Evolutionary conservation across 2,797 vertebrate genomes (phyloP).

Genomic region (Bradypus variegatus): DNA sequence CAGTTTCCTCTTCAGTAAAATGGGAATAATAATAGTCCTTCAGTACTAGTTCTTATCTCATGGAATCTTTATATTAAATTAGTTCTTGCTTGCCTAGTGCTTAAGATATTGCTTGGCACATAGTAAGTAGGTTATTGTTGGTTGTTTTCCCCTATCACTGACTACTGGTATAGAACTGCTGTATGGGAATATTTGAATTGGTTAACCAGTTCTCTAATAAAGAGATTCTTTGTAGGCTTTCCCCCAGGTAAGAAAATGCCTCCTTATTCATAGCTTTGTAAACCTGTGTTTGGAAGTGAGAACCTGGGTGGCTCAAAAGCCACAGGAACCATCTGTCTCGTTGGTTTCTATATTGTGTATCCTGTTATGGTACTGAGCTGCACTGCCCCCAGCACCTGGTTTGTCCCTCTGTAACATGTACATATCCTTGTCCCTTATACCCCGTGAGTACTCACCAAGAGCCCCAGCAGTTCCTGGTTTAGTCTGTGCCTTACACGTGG

Average conservation of each 20-base stretch:
- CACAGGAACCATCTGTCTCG: not conserved
- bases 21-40: not conserved
- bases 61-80: not conserved
- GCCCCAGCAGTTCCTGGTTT: not conserved
- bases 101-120: not conserved
- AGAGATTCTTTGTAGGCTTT: slow-evolving; percentile 1
- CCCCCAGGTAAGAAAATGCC: slow-evolving; percentile 35
- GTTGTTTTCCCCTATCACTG: not conserved
- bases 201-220: slow-evolving; percentile 29
- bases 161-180: not conserved
- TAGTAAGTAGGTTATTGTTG: not conserved
- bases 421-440: not conserved
- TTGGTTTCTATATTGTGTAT: not conserved
- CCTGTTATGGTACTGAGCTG: not conserved
- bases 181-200: not conserved
- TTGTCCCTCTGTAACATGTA: slow-evolving; percentile 12
- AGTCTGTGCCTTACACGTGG: not conserved
- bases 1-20: not conserved
- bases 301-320: not conserved
- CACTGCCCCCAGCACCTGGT: not conserved
- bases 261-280: not conserved
- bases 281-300: not conserved
- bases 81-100: not conserved
- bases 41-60: not conserved
- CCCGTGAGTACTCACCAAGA: not conserved